These are phyloP conservation scores for Dolichallabes microphthalmus DNA, from an alignment of 2,113 vertebrate species.

Conservation along the genomic window DNA sequence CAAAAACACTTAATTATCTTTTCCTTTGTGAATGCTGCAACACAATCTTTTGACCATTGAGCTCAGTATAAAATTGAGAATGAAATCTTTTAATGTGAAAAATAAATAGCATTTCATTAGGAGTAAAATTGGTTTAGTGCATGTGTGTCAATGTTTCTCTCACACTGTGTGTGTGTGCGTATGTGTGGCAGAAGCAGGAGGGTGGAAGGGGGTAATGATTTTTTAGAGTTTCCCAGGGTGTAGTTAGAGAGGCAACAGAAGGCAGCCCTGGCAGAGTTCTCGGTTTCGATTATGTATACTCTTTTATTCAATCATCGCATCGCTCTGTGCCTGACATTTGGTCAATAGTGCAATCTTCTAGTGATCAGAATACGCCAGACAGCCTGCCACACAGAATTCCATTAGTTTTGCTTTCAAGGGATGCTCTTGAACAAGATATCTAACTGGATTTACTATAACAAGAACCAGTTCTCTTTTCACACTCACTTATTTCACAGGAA, in stretches of 20 bases:
- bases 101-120: slow-evolving; percentile 51
- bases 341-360: slow-evolving; percentile 94
- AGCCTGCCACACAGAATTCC: slow-evolving; percentile 84
- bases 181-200: slow-evolving; percentile 40
- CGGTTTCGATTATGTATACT: slow-evolving; percentile 83
- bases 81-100: slow-evolving; percentile 46
- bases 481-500: slow-evolving; percentile 35
- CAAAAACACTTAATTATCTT: slow-evolving; percentile 77
- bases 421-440: slow-evolving; percentile 77
- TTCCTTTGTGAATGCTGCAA: slow-evolving; percentile 31
- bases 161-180: slow-evolving; percentile 17
- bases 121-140: slow-evolving; percentile 37
- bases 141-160: slow-evolving; percentile 8
- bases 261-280: slow-evolving; percentile 78
- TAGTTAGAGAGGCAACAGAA: slow-evolving; percentile 65
- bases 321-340: slow-evolving; percentile 83
- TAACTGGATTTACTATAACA: slow-evolving; percentile 77
- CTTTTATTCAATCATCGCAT: slow-evolving; percentile 89
- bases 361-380: slow-evolving; percentile 88
- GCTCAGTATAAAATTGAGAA: slow-evolving; percentile 22
- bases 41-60: slow-evolving; percentile 71
- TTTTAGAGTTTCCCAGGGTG: slow-evolving; percentile 72
- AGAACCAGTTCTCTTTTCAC: slow-evolving; percentile 53
- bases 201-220: slow-evolving; percentile 53
- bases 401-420: slow-evolving; percentile 81